These are phyloP conservation scores for Ochotona curzoniae DNA, from an alignment of 2,113 vertebrate genomes.

Conservation along the genomic window DNA sequence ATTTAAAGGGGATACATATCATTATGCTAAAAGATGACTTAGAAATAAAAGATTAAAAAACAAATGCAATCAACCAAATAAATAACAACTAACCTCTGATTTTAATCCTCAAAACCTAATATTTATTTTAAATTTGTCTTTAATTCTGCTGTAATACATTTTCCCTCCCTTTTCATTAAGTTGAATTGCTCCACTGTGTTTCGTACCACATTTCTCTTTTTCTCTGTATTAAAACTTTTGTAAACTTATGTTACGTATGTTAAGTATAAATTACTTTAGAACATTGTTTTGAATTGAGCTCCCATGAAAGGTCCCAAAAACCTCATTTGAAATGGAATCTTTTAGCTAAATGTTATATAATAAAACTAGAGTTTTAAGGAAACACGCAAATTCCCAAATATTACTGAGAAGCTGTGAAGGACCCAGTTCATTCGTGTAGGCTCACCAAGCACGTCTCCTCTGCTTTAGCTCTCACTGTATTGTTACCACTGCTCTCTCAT, in stretches of 20 bases:
- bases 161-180: background rate
- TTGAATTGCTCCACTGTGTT: background rate
- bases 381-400: background rate
- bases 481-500: background rate
- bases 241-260: background rate
- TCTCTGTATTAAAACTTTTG: background rate
- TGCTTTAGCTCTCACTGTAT: background rate
- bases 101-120: background rate
- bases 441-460: background rate
- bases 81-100: too few relatives aligned
- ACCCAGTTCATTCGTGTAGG: fast-evolving
- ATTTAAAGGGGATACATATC: background rate
- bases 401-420: background rate
- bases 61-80: background rate
- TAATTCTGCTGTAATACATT: background rate
- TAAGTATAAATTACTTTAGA: background rate
- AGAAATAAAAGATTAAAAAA: background rate
- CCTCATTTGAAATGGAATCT: background rate
- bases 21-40: background rate
- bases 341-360: background rate
- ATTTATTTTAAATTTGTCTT: background rate
- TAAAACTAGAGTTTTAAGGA: background rate
- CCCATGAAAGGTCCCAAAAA: background rate
- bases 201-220: too few relatives aligned
- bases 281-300: background rate